Evolutionary conservation across 2,113 vertebrate genomes (phyloP).

Genomic region (Colistium nudipinnis): DNA sequence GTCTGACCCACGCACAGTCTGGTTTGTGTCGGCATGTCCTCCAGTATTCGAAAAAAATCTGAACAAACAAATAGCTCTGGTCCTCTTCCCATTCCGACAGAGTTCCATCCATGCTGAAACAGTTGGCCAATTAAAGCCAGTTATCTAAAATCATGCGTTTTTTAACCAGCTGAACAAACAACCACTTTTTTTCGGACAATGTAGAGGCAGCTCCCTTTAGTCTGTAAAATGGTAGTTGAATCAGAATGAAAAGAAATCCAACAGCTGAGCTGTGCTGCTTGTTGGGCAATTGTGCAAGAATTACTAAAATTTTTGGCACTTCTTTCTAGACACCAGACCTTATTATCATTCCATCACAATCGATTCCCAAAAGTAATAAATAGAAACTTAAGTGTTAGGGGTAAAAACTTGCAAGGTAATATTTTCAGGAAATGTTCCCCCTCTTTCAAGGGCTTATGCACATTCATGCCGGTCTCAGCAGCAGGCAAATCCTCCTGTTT

Average conservation of each 20-base stretch:
- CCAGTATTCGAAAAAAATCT: not conserved
- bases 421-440: conserved; percentile 10
- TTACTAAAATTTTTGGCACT: conserved; percentile 27
- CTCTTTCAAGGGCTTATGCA: conserved; percentile 20
- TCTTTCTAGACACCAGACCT: conserved; percentile 4
- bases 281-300: conserved; percentile 5
- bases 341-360: conserved; percentile 1
- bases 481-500: conserved; percentile 61
- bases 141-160: no score
- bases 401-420: conserved; percentile 23
- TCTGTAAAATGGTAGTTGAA: not conserved
- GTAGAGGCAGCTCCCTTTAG: not conserved
- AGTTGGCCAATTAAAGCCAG: no score
- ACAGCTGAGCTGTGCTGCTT: not conserved
- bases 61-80: no score
- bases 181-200: no score
- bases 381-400: not conserved
- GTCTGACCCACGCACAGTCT: not conserved
- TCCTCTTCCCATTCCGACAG: no score
- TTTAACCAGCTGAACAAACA: no score
- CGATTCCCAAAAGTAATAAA: not conserved
- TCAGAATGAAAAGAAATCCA: conserved; percentile 7
- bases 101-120: no score
- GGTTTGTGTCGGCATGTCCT: not conserved
- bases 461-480: conserved; percentile 54